phyloP scores from a whole-genome alignment of 2,113 vertebrate species.

The Oenanthe melanoleuca region DNA sequence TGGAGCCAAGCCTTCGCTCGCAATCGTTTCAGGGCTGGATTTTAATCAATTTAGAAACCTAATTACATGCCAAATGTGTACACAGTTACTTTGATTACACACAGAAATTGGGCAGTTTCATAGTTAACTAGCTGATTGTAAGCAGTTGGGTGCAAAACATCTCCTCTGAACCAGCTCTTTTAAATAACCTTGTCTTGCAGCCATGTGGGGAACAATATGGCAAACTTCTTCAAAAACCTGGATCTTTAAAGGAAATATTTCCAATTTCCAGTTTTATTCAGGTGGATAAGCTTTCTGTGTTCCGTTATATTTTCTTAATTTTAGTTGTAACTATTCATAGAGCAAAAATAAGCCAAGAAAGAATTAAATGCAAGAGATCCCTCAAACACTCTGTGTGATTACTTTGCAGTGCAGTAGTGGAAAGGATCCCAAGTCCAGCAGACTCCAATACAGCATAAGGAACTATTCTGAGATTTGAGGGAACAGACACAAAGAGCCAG shows the following conservation, averaged over 20 bases:
- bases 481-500: neutral
- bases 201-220: neutral
- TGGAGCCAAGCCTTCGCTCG: slow-evolving; percentile 40
- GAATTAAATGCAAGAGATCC: neutral
- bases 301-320: neutral
- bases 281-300: neutral
- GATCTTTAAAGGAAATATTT: neutral
- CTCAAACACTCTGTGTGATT: neutral
- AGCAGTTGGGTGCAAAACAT: slow-evolving; percentile 25
- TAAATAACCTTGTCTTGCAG: slow-evolving; percentile 9
- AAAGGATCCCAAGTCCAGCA: neutral
- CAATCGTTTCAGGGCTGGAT: slow-evolving; percentile 54
- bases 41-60: slow-evolving; percentile 62
- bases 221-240: neutral
- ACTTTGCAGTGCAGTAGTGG: neutral
- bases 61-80: slow-evolving; percentile 68
- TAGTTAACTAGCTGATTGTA: slow-evolving; percentile 51
- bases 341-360: neutral
- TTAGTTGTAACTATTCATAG: neutral
- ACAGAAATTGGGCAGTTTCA: slow-evolving; percentile 52
- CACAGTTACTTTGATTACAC: slow-evolving; percentile 64
- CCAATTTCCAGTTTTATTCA: neutral
- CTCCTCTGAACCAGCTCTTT: neutral
- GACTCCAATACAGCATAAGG: neutral
- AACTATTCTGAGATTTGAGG: neutral